phyloP scores from a whole-genome alignment of 2,797 vertebrate genomes.

The Momotus momota region DNA sequence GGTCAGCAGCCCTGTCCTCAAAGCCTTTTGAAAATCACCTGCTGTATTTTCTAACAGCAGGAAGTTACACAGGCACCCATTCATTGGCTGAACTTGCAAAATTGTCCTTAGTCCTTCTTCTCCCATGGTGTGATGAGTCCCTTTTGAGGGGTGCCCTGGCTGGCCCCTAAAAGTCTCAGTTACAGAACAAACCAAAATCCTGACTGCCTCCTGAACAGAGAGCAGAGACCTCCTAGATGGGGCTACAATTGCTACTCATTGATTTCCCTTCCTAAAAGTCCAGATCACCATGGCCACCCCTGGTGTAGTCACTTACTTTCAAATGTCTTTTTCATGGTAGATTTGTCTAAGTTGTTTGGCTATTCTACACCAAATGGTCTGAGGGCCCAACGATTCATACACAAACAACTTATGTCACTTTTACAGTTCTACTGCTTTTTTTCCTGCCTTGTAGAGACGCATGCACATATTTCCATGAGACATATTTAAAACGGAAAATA shows the following conservation, averaged over 20 bases:
- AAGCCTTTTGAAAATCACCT: background rate
- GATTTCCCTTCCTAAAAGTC: background rate
- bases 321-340: background rate
- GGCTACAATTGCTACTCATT: background rate
- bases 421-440: background rate
- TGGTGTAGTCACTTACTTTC: background rate
- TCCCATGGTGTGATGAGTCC: background rate
- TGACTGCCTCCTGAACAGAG: background rate
- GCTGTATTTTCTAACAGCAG: background rate
- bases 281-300: too few species aligned
- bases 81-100: rapidly evolving
- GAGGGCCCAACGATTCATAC: background rate
- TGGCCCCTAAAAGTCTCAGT: background rate
- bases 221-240: background rate
- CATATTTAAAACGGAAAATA: conserved; percentile 45
- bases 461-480: background rate
- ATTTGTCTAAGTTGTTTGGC: background rate
- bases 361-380: background rate
- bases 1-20: rapidly evolving
- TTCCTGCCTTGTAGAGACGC: background rate
- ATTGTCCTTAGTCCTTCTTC: background rate
- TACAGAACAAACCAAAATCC: background rate
- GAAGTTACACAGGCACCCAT: background rate
- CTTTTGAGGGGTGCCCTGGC: background rate
- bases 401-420: background rate